Base-by-base conservation (phyloP, 2,113 vertebrate species). In the Lanius ludovicianus region DNA sequence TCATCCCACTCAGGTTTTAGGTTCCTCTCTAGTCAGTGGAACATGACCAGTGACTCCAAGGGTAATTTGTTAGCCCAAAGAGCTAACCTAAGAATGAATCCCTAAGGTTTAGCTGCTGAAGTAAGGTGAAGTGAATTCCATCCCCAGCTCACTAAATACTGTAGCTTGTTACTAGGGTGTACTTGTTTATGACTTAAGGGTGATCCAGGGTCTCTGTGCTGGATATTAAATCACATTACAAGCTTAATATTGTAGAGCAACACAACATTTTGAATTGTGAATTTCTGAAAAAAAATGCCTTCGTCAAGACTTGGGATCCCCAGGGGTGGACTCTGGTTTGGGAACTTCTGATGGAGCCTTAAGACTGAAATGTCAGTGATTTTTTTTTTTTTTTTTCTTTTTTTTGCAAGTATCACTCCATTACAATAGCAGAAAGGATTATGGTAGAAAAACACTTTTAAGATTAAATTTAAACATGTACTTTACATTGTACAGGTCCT, bases 261-360 rank as follows among this genome's bases (percentile, higher is more conserved):
- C 52, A 15, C 11, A 63, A 41, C 12, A 39, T 56, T 81, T 91
- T 50, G 20, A 74, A 33, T 27, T 42, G 70, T 82, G 44, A 71
- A 63, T 69, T 67, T 33, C 10, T 82, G 24, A 67, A 84, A 81
- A 74, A 10, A 69, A 93, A 65, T 47, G 37, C 11, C 8, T 89
- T 41, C 69, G 42, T 62, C 13, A 77, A 62, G 10, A 19, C 46
- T 84, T 46, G 9, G 19, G 33, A 46, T 91, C 11, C 8, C 6
- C 2, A 4, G 3, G 13, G 25, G 9, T 50, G 20, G 23, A 5
- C 46, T 63, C 10, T 3, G 0, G 2, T 39, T 57, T 90, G 27
- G 33, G 18, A 85, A 71, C 7, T 71, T 87, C 44, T 69, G 24
- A 10, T 30, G 25, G 20, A 74, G 7, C 37, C 18, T 55, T 47